phyloP scores from a whole-genome alignment of 2,797 vertebrate species.

The Apodemus agrarius region DNA sequence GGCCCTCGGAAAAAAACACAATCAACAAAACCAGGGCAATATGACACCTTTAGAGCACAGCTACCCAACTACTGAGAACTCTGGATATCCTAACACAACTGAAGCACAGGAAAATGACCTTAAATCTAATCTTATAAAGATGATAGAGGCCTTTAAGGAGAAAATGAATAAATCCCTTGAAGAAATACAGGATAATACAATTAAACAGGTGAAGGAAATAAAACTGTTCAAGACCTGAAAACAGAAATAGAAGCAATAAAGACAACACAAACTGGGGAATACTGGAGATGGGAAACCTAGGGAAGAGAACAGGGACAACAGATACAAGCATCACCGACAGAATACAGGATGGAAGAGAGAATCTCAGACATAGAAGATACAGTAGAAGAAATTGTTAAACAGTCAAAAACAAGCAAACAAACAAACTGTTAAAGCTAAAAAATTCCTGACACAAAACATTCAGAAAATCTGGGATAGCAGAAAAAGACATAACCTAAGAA shows the following conservation, averaged over 20 bases:
- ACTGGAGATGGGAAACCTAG: neutral
- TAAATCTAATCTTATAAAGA: neutral
- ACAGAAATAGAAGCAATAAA: neutral
- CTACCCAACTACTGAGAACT: neutral
- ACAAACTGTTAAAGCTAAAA: neutral
- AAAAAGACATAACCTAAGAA: neutral
- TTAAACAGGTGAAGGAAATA: neutral
- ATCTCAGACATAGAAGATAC: neutral
- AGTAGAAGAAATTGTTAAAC: neutral
- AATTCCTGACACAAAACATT: neutral
- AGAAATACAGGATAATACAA: neutral
- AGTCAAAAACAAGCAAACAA: neutral
- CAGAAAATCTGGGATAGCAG: neutral
- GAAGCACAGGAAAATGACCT: neutral
- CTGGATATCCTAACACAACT: neutral
- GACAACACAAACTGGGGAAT: neutral
- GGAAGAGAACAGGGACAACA: neutral
- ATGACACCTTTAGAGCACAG: neutral
- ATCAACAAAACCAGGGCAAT: neutral
- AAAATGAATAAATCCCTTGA: neutral
- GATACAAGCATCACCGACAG: neutral
- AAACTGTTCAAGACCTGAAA: neutral
- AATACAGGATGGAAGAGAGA: neutral
- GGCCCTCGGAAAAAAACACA: neutral
- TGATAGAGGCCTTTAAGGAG: neutral